Percentiles rank a stretch among this genome's conserved stretches.
These are phyloP conservation scores for Crenuchus spilurus DNA, from an alignment of 2,797 vertebrate species.

Conservation along the genomic window DNA sequence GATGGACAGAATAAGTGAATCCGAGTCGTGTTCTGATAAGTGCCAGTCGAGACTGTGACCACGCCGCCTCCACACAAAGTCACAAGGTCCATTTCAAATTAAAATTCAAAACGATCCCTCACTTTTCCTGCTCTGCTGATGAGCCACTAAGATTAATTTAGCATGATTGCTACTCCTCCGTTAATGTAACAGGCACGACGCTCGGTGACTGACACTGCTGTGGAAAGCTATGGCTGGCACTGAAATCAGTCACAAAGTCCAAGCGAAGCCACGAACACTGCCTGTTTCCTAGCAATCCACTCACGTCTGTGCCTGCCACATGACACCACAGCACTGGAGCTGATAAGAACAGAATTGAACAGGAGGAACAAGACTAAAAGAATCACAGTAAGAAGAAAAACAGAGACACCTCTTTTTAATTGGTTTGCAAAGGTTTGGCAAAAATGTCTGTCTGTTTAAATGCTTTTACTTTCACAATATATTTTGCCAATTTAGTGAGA, in stretches of 20 bases:
- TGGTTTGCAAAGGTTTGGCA: neutral
- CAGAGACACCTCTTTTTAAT: neutral
- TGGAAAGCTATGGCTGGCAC: constrained; percentile 36
- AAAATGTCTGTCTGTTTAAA: neutral
- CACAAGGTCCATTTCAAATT: constrained; percentile 42
- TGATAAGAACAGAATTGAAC: neutral
- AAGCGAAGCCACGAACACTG: constrained; percentile 7
- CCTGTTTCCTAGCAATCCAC: constrained; percentile 15
- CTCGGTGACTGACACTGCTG: constrained; percentile 35
- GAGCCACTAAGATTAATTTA: constrained; percentile 46
- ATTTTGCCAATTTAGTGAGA: neutral
- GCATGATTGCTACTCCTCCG: constrained; percentile 51
- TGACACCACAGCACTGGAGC: constrained; percentile 1
- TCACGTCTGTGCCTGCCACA: neutral
- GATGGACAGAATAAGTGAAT: constrained; percentile 15
- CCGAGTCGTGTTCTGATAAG: constrained; percentile 20
- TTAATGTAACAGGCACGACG: constrained; percentile 49
- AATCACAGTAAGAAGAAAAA: neutral
- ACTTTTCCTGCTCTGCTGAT: constrained; percentile 33
- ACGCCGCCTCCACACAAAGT: constrained; percentile 33
- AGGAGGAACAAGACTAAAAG: neutral
- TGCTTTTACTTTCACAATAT: neutral
- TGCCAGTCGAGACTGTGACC: constrained; percentile 25
- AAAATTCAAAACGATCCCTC: constrained; percentile 37
- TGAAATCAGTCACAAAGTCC: constrained; percentile 21